Conservation (phyloP, 2,888 invertebrate genomes). For the Andrena bicolor region DNA sequence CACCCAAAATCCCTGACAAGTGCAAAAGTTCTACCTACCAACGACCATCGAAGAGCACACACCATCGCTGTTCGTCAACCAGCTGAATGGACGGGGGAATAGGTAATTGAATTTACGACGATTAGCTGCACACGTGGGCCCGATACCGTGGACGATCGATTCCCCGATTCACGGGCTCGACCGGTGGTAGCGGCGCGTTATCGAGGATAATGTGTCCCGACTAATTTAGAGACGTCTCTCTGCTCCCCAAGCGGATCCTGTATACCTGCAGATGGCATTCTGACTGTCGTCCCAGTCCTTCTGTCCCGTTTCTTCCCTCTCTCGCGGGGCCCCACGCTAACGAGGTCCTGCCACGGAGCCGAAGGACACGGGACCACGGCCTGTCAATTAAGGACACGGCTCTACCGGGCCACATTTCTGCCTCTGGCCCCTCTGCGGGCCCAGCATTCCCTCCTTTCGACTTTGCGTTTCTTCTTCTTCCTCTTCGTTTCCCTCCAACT, state of each 20-base stretch:
- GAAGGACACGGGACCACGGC: slow-evolving; percentile 81
- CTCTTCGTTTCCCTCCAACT: slow-evolving; percentile 24
- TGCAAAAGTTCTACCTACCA: not conserved
- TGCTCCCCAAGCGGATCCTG: slow-evolving; percentile 70
- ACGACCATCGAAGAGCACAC: not conserved
- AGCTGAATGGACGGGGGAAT: not conserved
- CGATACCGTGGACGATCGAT: slow-evolving; percentile 66
- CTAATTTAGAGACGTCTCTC: slow-evolving; percentile 84
- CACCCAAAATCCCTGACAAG: not conserved
- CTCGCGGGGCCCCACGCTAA: slow-evolving; percentile 72
- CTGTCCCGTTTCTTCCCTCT: slow-evolving; percentile 57
- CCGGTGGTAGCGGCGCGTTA: slow-evolving; percentile 77
- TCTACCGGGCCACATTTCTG: slow-evolving; percentile 84
- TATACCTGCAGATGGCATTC: slow-evolving; percentile 75
- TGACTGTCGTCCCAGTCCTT: slow-evolving; percentile 68
- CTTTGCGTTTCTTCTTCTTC: slow-evolving; percentile 45
- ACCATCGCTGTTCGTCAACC: slow-evolving; percentile 6
- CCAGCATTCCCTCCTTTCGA: slow-evolving; percentile 65
- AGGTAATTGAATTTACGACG: slow-evolving; percentile 70
- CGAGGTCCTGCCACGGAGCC: slow-evolving; percentile 80
- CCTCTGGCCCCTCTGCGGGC: slow-evolving; percentile 68
- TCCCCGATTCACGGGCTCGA: slow-evolving; percentile 61
- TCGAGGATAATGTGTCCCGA: slow-evolving; percentile 83
- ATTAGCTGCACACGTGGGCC: slow-evolving; percentile 63
- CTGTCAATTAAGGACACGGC: slow-evolving; percentile 85